These are phyloP conservation scores for Itoplectis maculator DNA, from an alignment of 2,888 invertebrate species.

Conservation along the genomic window DNA sequence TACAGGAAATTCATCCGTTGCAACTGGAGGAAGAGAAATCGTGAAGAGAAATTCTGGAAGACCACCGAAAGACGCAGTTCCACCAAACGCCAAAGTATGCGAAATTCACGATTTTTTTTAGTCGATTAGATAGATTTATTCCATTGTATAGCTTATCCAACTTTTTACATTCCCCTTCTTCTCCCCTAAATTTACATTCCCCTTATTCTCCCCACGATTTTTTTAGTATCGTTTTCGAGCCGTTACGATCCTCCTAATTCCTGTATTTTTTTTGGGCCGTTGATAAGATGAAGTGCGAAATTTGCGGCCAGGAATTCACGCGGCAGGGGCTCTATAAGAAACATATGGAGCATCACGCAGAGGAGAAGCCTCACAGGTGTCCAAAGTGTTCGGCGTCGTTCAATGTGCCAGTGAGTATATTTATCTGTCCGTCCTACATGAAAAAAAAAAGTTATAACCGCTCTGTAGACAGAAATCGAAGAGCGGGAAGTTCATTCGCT, in stretches of 20 bases:
- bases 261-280: slow-evolving; percentile 57
- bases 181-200: too few relatives aligned
- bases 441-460: too few relatives aligned
- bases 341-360: slow-evolving; percentile 86
- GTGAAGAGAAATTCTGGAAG: slow-evolving; percentile 74
- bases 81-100: slow-evolving; percentile 56
- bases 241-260: neutral
- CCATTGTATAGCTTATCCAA: too few relatives aligned
- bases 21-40: slow-evolving; percentile 15
- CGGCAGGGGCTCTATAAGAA: slow-evolving; percentile 85
- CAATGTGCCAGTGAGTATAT: slow-evolving; percentile 85
- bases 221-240: neutral
- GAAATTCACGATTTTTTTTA: neutral
- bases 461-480: neutral
- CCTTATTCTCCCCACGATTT: too few relatives aligned
- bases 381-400: slow-evolving; percentile 86
- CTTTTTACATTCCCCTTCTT: too few relatives aligned
- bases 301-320: slow-evolving; percentile 85
- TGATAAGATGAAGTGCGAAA: slow-evolving; percentile 83
- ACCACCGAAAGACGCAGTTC: slow-evolving; percentile 73
- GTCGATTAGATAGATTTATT: too few relatives aligned
- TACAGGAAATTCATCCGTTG: neutral
- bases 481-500: neutral
- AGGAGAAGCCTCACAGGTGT: slow-evolving; percentile 86
- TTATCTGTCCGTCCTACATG: too few relatives aligned